phyloP scores from a whole-genome alignment of 2,113 vertebrate genomes.

The Etheostoma cragini region DNA sequence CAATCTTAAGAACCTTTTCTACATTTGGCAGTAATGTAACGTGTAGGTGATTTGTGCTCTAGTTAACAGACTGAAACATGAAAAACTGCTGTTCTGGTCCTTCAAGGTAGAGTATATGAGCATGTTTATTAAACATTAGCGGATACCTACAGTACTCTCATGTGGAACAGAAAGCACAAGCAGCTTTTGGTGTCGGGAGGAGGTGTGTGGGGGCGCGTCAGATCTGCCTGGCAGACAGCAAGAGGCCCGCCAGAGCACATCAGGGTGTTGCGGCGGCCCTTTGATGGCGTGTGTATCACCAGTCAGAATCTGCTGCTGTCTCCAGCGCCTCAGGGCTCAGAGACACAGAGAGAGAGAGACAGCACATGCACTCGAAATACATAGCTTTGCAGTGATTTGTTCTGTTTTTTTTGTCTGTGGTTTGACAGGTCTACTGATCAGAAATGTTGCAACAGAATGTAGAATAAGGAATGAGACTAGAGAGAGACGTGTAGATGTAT shows the following conservation, averaged over 20 bases:
- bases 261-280: slow-evolving; percentile 43
- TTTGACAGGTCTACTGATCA: slow-evolving; percentile 53
- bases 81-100: slow-evolving; percentile 13
- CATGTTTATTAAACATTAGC: slow-evolving; percentile 41
- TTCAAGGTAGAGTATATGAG: slow-evolving; percentile 41
- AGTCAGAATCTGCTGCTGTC: slow-evolving; percentile 68
- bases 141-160: slow-evolving; percentile 47
- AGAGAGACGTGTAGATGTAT: slow-evolving; percentile 1
- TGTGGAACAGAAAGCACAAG: slow-evolving; percentile 42
- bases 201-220: slow-evolving; percentile 42
- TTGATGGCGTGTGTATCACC: slow-evolving; percentile 72
- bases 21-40: slow-evolving; percentile 55
- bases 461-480: slow-evolving; percentile 22
- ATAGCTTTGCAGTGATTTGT: slow-evolving; percentile 45
- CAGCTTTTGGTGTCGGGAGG: slow-evolving; percentile 40
- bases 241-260: slow-evolving; percentile 58
- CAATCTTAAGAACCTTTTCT: slow-evolving; percentile 46
- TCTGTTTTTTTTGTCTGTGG: slow-evolving; percentile 13
- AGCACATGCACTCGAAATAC: slow-evolving; percentile 32
- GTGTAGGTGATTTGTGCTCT: slow-evolving; percentile 40
- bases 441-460: slow-evolving; percentile 46
- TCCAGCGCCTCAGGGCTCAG: slow-evolving; percentile 60
- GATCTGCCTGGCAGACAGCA: slow-evolving; percentile 50
- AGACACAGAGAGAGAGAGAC: slow-evolving; percentile 27
- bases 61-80: slow-evolving; percentile 66